phyloP scores from a whole-genome alignment of 2,797 vertebrate species.

The Xenopus petersii region DNA sequence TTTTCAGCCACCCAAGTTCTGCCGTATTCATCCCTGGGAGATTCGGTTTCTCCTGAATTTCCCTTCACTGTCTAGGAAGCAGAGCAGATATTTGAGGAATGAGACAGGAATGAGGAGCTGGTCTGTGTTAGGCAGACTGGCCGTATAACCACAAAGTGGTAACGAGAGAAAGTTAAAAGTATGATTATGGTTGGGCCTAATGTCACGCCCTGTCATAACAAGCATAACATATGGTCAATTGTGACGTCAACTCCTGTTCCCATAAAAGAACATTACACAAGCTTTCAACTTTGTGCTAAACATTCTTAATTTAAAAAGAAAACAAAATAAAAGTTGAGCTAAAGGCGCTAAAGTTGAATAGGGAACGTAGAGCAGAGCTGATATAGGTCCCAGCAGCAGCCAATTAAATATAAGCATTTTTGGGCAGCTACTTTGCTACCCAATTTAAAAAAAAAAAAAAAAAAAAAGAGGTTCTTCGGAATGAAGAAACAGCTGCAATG shows the following conservation, averaged over 20 bases:
- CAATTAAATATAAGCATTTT: too few relatives aligned
- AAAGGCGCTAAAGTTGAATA: too few relatives aligned
- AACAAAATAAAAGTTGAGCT: too few relatives aligned
- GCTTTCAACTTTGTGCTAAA: too few relatives aligned
- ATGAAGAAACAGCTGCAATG: too few relatives aligned
- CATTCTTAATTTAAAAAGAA: too few relatives aligned
- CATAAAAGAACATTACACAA: background rate
- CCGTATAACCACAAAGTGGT: constrained; percentile 14
- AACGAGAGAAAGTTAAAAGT: constrained; percentile 4
- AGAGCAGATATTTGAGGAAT: constrained; percentile 4
- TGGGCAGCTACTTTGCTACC: too few relatives aligned
- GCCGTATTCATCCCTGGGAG: background rate
- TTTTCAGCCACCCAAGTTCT: constrained; percentile 12
- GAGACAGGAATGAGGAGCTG: background rate
- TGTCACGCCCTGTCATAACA: constrained; percentile 24
- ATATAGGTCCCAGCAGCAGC: too few relatives aligned
- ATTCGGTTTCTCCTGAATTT: background rate
- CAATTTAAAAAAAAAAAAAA: too few relatives aligned
- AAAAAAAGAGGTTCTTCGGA: too few relatives aligned
- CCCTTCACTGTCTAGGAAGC: background rate
- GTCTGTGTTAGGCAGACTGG: constrained; percentile 12
- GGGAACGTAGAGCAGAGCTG: too few relatives aligned
- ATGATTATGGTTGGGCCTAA: constrained; percentile 23
- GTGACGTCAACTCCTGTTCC: constrained; percentile 23
- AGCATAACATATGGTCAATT: constrained; percentile 4